phyloP scores from a whole-genome alignment of 2,797 vertebrate species.

The Melanotaenia boesemani region DNA sequence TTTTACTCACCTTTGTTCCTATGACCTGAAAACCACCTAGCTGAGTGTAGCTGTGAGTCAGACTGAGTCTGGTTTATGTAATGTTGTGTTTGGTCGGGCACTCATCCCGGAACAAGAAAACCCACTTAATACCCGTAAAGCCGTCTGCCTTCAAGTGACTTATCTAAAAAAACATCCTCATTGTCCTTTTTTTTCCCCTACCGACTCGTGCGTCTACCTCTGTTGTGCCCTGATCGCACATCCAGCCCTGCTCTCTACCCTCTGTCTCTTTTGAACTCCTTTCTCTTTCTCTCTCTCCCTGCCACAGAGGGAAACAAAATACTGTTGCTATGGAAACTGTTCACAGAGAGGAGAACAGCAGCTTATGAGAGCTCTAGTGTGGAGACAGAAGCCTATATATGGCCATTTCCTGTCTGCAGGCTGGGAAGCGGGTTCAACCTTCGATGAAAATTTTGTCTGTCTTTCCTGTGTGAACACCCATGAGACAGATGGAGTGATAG shows the following conservation, averaged over 20 bases:
- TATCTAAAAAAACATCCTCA: conserved; percentile 34
- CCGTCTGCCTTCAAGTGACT: conserved; percentile 37
- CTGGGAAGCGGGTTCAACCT: conserved; percentile 59
- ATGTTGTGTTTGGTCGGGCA: conserved; percentile 49
- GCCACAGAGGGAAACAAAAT: conserved; percentile 81
- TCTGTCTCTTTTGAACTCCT: conserved; percentile 52
- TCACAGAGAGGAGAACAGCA: conserved; percentile 65
- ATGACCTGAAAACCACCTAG: conserved; percentile 57
- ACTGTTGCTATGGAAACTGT: conserved; percentile 87
- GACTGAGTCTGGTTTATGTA: conserved; percentile 67
- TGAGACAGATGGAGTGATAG: conserved; percentile 62
- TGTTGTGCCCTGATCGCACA: conserved; percentile 56
- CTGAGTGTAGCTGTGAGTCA: conserved; percentile 66
- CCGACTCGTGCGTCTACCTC: conserved; percentile 32
- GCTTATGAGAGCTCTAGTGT: conserved; percentile 79
- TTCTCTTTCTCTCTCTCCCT: conserved; percentile 71
- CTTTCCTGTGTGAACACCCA: conserved; percentile 43
- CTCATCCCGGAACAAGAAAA: conserved; percentile 56
- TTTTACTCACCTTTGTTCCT: conserved; percentile 61
- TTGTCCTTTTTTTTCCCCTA: conserved; percentile 39
- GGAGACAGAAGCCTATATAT: conserved; percentile 81
- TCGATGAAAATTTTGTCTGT: conserved; percentile 62
- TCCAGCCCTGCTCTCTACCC: conserved; percentile 42
- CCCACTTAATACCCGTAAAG: conserved; percentile 53
- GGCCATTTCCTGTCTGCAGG: conserved; percentile 82